phyloP scores from a whole-genome alignment of 2,888 invertebrate species.

The Pimpla rufipes region DNA sequence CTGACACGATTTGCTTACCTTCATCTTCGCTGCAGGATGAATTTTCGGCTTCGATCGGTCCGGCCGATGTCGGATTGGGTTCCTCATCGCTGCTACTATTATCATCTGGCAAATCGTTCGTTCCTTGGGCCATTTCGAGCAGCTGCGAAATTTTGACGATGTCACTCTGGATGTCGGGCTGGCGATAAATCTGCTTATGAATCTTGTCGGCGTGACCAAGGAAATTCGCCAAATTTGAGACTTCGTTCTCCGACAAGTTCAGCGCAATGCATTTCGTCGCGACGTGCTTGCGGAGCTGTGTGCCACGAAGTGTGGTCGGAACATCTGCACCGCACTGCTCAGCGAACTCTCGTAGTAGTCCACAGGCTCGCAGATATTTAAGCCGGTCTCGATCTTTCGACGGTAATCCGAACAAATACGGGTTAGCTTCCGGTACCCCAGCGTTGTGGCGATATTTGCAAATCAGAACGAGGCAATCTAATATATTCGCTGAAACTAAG shows the following conservation, averaged over 20 bases:
- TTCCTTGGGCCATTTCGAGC: constrained; percentile 70
- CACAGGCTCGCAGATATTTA: constrained; percentile 72
- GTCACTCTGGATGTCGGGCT: constrained; percentile 66
- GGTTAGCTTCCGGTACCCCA: constrained; percentile 25
- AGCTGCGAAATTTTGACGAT: constrained; percentile 72
- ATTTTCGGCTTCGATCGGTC: not conserved
- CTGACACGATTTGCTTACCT: not conserved
- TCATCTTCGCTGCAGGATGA: constrained; percentile 12
- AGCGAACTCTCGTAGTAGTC: constrained; percentile 70
- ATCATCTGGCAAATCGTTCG: not conserved
- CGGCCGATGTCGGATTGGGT: not conserved
- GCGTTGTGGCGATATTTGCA: constrained; percentile 26
- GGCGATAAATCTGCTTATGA: constrained; percentile 70
- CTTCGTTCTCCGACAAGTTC: constrained; percentile 55
- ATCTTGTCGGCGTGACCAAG: constrained; percentile 66
- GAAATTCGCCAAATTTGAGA: constrained; percentile 58
- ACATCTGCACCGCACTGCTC: constrained; percentile 71
- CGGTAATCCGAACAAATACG: constrained; percentile 47
- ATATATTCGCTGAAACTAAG: constrained; percentile 53
- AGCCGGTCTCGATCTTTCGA: constrained; percentile 43
- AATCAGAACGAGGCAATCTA: constrained; percentile 43
- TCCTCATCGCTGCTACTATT: constrained; percentile 40
- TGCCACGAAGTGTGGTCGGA: constrained; percentile 69
- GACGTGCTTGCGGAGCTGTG: constrained; percentile 66
- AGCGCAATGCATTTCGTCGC: constrained; percentile 66